Percentiles rank a stretch among this genome's conserved stretches.
Evolutionary conservation across 1,140 invertebrate species (phyloP).

Genomic region (Pygmarrhopalites habei): DNA sequence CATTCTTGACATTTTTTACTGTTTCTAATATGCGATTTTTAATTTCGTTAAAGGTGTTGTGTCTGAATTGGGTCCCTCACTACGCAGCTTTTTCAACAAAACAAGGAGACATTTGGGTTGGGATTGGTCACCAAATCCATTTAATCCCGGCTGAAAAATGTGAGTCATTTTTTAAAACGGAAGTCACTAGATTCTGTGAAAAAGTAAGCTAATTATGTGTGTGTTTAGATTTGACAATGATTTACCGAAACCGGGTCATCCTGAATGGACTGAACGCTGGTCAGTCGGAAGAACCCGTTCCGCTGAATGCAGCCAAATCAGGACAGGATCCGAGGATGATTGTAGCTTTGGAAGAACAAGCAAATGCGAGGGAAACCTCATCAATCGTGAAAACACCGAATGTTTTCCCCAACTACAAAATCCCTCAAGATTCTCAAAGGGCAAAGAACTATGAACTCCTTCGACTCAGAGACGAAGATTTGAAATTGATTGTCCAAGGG

Average conservation of each 20-base stretch:
- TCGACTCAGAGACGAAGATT: constrained; percentile 19
- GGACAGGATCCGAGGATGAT: constrained; percentile 41
- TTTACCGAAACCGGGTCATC: constrained; percentile 35
- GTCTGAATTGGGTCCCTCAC: constrained; percentile 34
- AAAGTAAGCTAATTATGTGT: not conserved
- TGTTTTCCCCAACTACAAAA: constrained; percentile 5
- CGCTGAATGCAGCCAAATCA: constrained; percentile 17
- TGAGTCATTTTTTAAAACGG: no score
- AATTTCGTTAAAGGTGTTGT: no score
- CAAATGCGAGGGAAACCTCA: not conserved
- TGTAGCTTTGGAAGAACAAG: constrained; percentile 42
- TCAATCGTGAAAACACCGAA: constrained; percentile 4
- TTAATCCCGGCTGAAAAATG: constrained; percentile 34
- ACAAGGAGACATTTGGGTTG: constrained; percentile 40
- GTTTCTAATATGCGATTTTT: not conserved
- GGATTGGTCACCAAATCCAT: constrained; percentile 18
- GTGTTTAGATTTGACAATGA: constrained; percentile 24
- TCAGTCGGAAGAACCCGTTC: constrained; percentile 15
- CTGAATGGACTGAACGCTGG: constrained; percentile 12
- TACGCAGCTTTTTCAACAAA: constrained; percentile 31
- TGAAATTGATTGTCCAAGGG: constrained; percentile 29
- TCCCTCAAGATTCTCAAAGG: constrained; percentile 30
- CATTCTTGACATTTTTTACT: constrained; percentile 27
- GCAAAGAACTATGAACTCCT: constrained; percentile 23
- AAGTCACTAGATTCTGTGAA: not conserved